These are phyloP conservation scores for Orientallactaga bullata DNA, from an alignment of 2,113 vertebrate genomes.

Conservation along the genomic window DNA sequence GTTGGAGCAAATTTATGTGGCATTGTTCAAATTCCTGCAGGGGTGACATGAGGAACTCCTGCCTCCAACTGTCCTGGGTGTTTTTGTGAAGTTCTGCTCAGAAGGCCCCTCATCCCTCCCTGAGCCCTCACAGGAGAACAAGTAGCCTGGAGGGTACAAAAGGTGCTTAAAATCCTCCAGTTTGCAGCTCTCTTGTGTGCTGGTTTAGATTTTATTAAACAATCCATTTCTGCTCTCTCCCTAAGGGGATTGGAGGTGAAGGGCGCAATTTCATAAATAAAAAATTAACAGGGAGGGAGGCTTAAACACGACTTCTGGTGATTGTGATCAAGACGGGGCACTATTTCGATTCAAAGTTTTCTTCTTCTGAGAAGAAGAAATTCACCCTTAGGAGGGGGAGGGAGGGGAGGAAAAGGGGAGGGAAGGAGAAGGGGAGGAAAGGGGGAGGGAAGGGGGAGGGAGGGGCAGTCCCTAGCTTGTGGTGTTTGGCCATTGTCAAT, in stretches of 20 bases:
- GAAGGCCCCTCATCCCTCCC: neutral
- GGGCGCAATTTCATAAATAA: constrained; percentile 48
- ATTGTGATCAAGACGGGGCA: neutral
- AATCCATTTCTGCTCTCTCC: neutral
- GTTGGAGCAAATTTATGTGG: no score
- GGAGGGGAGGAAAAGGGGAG: no score
- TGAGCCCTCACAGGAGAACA: no score
- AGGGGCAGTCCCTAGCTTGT: no score
- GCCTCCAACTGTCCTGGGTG: neutral
- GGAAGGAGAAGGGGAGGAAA: neutral
- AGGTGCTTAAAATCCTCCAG: neutral
- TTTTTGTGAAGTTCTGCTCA: neutral
- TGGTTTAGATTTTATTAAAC: constrained; percentile 5
- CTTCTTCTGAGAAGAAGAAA: neutral
- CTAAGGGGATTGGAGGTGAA: constrained; percentile 24
- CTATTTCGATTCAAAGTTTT: neutral
- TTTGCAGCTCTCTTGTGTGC: no score
- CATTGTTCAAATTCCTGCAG: fast-evolving
- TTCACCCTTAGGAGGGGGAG: neutral
- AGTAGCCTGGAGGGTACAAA: fast-evolving
- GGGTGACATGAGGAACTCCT: neutral
- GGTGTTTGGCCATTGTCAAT: neutral
- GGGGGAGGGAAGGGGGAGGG: no score
- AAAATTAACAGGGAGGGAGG: neutral
- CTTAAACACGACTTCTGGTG: neutral